Evolutionary conservation across 2,113 vertebrate genomes (phyloP).

Genomic region (Dascyllus trimaculatus): DNA sequence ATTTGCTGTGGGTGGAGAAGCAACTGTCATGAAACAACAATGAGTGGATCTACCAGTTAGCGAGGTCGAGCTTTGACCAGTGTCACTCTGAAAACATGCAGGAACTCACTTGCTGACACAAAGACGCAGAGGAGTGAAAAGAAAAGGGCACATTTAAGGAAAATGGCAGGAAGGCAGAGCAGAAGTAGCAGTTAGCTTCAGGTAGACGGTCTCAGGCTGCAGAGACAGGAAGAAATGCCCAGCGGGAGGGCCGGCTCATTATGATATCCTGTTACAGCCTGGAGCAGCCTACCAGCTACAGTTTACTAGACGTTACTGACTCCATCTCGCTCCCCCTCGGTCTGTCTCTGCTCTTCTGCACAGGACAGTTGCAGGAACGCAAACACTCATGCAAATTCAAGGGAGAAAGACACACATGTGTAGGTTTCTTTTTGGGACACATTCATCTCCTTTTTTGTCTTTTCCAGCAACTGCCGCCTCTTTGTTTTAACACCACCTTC

Average conservation of each 20-base stretch:
- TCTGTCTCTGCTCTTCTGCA: slow-evolving; percentile 12
- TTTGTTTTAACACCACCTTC: neutral
- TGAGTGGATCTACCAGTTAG: neutral
- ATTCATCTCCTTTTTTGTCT: neutral
- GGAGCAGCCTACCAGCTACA: slow-evolving; percentile 67
- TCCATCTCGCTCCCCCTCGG: neutral
- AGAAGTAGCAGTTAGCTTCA: slow-evolving; percentile 39
- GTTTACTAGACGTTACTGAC: slow-evolving; percentile 46
- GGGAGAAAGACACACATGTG: neutral
- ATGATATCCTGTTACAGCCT: slow-evolving; percentile 76
- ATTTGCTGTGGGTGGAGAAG: neutral
- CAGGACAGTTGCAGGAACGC: slow-evolving; percentile 3
- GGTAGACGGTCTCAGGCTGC: slow-evolving; percentile 59
- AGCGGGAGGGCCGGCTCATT: slow-evolving; percentile 74
- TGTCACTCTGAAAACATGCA: neutral
- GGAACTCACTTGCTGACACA: too few relatives aligned
- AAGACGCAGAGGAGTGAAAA: neutral
- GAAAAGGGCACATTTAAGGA: neutral
- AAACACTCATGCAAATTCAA: slow-evolving; percentile 18
- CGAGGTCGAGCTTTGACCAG: neutral
- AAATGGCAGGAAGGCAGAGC: slow-evolving; percentile 17
- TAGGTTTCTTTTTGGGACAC: neutral
- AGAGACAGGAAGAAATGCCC: slow-evolving; percentile 77
- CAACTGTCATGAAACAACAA: neutral
- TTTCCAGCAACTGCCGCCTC: neutral